Conservation (phyloP, 2,113 vertebrate species). For the Protobothrops flavoviridis region DNA sequence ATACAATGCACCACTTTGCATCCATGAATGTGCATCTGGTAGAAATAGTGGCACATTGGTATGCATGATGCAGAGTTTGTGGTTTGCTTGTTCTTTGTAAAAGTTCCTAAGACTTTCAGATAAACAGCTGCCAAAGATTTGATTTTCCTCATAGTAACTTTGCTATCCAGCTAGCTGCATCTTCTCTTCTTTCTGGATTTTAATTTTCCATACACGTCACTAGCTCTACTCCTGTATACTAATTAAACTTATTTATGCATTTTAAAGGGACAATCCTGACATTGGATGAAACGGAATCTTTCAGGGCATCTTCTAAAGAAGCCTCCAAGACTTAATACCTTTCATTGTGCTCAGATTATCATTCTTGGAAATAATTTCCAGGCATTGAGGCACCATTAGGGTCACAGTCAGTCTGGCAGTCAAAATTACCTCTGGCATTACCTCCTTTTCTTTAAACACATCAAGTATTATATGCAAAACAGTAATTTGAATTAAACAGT, state of each 20-base stretch:
- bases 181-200: background rate
- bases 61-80: background rate
- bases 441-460: background rate
- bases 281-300: background rate
- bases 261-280: background rate
- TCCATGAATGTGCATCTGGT: background rate
- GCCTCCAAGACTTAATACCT: background rate
- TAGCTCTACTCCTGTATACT: background rate
- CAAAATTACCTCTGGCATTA: background rate
- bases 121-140: background rate
- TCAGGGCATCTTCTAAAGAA: background rate
- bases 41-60: background rate
- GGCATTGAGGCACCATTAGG: background rate
- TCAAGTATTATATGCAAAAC: background rate
- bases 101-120: background rate
- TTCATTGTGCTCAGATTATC: background rate
- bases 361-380: background rate
- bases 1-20: background rate
- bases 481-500: background rate
- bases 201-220: background rate
- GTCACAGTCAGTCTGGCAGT: background rate
- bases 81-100: background rate
- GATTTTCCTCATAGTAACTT: background rate
- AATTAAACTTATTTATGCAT: background rate
- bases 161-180: background rate